Evolutionary conservation across 2,888 invertebrate species (phyloP).

Genomic region (Rhabditoides inermis): DNA sequence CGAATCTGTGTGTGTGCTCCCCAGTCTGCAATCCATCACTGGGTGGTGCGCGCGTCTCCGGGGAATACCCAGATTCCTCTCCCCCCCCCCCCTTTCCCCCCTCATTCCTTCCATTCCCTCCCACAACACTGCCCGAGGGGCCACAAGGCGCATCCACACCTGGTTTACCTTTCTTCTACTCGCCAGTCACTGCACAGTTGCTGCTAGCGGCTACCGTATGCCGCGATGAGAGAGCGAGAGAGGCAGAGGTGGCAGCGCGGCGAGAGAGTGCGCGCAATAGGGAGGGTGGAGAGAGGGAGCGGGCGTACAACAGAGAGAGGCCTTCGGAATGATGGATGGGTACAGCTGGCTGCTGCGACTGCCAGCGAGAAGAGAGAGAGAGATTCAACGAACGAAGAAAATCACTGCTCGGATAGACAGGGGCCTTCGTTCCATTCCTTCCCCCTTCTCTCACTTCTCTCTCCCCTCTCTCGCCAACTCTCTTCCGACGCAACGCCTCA

Average conservation of each 20-base stretch:
- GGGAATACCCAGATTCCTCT: not conserved
- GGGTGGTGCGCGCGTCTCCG: not conserved
- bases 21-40: too few species aligned
- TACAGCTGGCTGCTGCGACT: conserved; percentile 44
- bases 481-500: not conserved
- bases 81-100: not conserved
- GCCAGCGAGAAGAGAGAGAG: conserved; percentile 17
- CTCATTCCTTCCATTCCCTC: not conserved
- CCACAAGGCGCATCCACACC: too few species aligned
- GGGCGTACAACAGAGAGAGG: conserved; percentile 14
- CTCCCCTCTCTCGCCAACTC: not conserved
- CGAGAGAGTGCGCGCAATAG: conserved; percentile 2
- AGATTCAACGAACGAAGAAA: too few species aligned
- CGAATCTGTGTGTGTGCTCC: too few species aligned
- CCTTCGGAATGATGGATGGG: conserved; percentile 47
- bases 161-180: too few species aligned
- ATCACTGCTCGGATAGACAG: too few species aligned
- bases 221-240: not conserved
- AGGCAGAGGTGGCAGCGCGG: conserved; percentile 2
- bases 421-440: too few species aligned
- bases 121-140: too few species aligned
- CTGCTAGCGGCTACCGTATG: not conserved
- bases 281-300: conserved; percentile 3
- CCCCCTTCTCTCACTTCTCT: not conserved
- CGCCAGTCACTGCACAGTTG: too few species aligned